Percentiles rank a stretch among this genome's conserved stretches.
Evolutionary conservation across 1,140 invertebrate species (phyloP).

Genomic region (Nixonia krombeini): DNA sequence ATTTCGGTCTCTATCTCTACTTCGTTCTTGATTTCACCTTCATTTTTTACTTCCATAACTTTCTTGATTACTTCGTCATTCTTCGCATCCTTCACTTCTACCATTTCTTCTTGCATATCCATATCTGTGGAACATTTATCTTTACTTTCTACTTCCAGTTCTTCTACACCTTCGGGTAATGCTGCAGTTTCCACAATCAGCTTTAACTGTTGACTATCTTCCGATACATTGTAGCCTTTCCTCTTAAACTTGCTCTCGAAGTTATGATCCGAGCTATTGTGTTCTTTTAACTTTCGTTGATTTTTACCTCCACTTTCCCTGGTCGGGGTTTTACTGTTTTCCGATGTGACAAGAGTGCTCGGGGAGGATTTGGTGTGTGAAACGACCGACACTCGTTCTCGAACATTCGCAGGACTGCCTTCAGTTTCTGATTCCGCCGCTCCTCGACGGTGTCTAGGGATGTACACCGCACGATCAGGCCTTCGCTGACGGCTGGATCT

Average conservation of each 20-base stretch:
- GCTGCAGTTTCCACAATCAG: too few species aligned
- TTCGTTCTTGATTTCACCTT: too few species aligned
- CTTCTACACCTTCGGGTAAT: too few species aligned
- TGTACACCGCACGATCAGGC: slow-evolving; percentile 84
- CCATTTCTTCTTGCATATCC: too few species aligned
- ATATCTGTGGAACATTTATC: too few species aligned
- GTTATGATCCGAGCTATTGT: slow-evolving; percentile 15
- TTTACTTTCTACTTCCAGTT: too few species aligned
- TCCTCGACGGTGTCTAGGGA: slow-evolving; percentile 79
- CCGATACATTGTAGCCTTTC: not conserved
- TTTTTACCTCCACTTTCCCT: not conserved
- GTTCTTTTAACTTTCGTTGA: too few species aligned
- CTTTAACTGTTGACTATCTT: too few species aligned
- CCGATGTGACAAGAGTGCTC: not conserved
- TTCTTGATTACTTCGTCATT: too few species aligned
- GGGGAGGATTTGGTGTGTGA: not conserved
- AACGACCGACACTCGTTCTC: not conserved
- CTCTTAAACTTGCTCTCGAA: slow-evolving; percentile 18
- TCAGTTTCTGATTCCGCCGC: slow-evolving; percentile 69
- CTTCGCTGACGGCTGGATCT: slow-evolving; percentile 72
- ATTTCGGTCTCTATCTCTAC: too few species aligned
- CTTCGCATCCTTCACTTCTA: too few species aligned
- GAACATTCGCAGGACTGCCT: slow-evolving; percentile 27
- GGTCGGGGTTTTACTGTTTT: not conserved
- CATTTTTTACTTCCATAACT: too few species aligned